Evolutionary conservation across 1,140 invertebrate species (phyloP).

Genomic region (Metopolophium dirhodum): DNA sequence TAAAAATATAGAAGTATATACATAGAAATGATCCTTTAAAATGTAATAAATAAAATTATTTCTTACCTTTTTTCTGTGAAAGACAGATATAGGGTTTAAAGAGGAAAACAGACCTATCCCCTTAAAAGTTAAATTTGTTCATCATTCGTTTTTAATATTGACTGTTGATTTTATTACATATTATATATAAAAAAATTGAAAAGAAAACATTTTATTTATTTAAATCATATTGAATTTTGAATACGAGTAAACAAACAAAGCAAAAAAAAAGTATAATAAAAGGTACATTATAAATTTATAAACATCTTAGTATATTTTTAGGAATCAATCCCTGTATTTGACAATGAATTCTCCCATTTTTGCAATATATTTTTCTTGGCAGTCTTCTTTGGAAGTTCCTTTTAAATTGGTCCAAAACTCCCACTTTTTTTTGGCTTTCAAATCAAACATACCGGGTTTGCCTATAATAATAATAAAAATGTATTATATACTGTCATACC

Average conservation of each 20-base stretch:
- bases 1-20: not conserved
- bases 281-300: not conserved
- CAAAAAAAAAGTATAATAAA: not conserved
- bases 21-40: not conserved
- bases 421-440: conserved; percentile 80
- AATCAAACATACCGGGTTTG: conserved; percentile 73
- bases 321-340: conserved; percentile 58
- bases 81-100: not conserved
- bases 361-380: conserved; percentile 69
- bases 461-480: conserved; percentile 59
- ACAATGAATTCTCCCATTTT: conserved; percentile 59
- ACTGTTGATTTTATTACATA: not conserved
- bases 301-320: not conserved
- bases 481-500: not conserved
- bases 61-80: not conserved
- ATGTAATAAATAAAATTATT: not conserved
- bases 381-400: conserved; percentile 68
- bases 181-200: not conserved
- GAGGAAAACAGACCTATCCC: not conserved
- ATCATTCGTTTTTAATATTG: not conserved
- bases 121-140: not conserved
- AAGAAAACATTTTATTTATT: too few relatives aligned
- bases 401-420: conserved; percentile 74
- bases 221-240: not conserved
- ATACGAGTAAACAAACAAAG: not conserved